Evolutionary conservation across 1,140 invertebrate species (phyloP), one percentile per base, ranked within the genome.

Genomic region (Nixonia krombeini): DNA sequence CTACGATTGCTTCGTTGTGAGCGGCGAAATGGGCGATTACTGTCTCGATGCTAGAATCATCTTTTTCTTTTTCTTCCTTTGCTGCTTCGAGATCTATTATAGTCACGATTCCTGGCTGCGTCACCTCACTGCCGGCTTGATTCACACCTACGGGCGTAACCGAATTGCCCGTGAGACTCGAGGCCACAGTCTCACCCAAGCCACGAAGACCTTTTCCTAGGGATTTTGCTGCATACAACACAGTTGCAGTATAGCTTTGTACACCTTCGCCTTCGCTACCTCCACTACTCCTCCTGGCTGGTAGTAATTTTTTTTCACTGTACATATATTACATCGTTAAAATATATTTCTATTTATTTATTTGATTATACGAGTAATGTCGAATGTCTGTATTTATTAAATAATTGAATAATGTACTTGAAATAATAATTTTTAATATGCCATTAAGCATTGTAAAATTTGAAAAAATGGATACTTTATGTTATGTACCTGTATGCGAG

Each of bases 11-110:
- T 74, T 97, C 94, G 15, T 91, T 91, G 81, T 99, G 97, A 5
- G 96, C 97, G 50, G 94, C 87, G 86, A 99, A 99, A 82, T 99
- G 97, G 33, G 96, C 96, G 16, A 98, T 88, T 33, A 97, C 88
- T 0, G 91, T 89, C 69, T 94, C 90, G 56, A 55, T 85, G 74
- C 64, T 82, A 49, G 75, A 74, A 18, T 82, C 79, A 29, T 90
- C 89, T 53, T 82, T 75, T 1, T 86, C 86, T 49, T 88, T 88
- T 18, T 90, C 87, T 6, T 88, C 86, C 50, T 87, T 87, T 5
- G 85, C 84, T 31, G 87, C 85, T 76, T 90, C 81, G 25, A 96
- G 89, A 86, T 97, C 95, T 38, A 98, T 85, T 67, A 98, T 90
- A 44, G 95, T 96, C 8, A 97, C 89, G 23, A 97, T 89, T 1